Evolutionary conservation across 2,888 invertebrate species (phyloP).

Genomic region (Deilephila elpenor): DNA sequence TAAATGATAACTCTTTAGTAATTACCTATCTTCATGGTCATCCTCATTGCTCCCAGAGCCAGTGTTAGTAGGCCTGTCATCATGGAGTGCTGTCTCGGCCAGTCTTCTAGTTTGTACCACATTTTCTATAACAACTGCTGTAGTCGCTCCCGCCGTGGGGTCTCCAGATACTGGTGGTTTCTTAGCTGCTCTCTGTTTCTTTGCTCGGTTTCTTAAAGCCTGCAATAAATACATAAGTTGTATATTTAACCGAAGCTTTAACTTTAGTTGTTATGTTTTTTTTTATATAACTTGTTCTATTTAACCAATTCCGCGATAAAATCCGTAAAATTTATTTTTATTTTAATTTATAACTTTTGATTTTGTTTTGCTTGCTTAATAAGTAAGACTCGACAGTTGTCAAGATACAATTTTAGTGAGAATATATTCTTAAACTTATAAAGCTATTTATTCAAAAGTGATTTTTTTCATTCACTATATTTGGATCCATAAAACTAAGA

Average conservation of each 20-base stretch:
- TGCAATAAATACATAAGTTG: conserved; percentile 57
- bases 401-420: too few relatives aligned
- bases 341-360: too few relatives aligned
- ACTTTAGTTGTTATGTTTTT: too few relatives aligned
- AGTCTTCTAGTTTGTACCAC: conserved; percentile 92
- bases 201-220: conserved; percentile 94
- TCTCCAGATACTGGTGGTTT: conserved; percentile 90
- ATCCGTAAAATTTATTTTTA: too few relatives aligned
- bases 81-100: conserved; percentile 91
- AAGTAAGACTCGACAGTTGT: too few relatives aligned
- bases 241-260: background rate
- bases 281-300: background rate
- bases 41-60: conserved; percentile 83
- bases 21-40: conserved; percentile 75
- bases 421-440: too few relatives aligned
- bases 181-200: conserved; percentile 91
- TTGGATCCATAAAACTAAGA: too few relatives aligned
- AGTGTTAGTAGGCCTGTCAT: conserved; percentile 94
- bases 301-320: too few relatives aligned
- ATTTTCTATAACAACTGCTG: conserved; percentile 95
- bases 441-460: too few relatives aligned
- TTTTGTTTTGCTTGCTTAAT: too few relatives aligned
- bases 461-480: too few relatives aligned
- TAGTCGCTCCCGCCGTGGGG: conserved; percentile 88
- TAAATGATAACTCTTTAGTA: too few relatives aligned